A percentile compares a stretch with the other conserved stretches of the same genome.
phyloP scores from a whole-genome alignment of 2,797 vertebrate genomes.

The Crocodylus rhombifer region DNA sequence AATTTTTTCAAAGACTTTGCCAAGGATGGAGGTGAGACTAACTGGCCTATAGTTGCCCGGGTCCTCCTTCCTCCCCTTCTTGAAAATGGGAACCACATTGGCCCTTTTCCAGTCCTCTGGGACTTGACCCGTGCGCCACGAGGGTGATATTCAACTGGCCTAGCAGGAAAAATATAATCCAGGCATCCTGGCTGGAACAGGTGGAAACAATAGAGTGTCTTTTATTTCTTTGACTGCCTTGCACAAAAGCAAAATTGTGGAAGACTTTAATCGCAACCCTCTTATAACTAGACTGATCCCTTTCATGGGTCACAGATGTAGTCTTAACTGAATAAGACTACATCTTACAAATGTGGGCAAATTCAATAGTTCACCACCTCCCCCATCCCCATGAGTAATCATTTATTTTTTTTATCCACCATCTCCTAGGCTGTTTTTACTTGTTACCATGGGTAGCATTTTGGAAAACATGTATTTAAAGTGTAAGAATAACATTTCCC shows the following conservation, averaged over 20 bases:
- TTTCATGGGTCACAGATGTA: background rate
- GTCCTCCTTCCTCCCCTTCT: too few species aligned
- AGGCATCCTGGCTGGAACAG: background rate
- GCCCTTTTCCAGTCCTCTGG: too few species aligned
- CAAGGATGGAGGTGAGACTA: too few species aligned
- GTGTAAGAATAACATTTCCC: background rate
- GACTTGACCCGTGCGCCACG: too few species aligned
- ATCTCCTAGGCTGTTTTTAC: background rate
- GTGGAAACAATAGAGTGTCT: background rate
- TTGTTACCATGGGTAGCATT: background rate
- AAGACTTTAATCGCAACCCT: background rate
- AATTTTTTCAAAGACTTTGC: too few species aligned
- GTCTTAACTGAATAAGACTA: background rate
- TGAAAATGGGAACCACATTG: too few species aligned
- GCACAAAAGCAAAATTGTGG: background rate
- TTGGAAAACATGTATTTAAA: background rate
- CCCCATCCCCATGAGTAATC: too few species aligned
- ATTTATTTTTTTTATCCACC: too few species aligned
- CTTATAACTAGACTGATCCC: background rate
- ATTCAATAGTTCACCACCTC: too few species aligned
- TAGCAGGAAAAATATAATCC: background rate
- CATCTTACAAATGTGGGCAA: too few species aligned
- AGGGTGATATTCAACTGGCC: background rate
- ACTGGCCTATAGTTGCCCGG: too few species aligned
- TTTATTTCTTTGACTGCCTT: background rate